Evolutionary conservation across 1,140 invertebrate genomes (phyloP), one percentile per base, ranked within the genome.

Genomic region (Temnothorax curvispinosus): DNA sequence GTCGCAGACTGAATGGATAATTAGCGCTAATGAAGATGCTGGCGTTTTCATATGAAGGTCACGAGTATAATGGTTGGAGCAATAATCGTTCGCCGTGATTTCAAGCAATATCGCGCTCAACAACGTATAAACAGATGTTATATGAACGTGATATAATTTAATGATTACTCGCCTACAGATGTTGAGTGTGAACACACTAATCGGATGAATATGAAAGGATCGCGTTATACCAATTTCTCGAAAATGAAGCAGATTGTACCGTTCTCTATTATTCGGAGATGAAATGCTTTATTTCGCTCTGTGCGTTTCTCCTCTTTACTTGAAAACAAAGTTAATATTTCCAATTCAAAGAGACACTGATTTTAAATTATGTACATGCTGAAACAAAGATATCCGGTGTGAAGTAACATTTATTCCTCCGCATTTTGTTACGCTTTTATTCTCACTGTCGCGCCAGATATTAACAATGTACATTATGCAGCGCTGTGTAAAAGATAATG

Each of bases 381-480:
- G 15, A 41, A 69, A 64, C 47, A 56, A 74, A 21, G 9, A 8
- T 15, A 9, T 27, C 27, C 18, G 21, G 18, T 3, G 11, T 13
- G 41, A 62, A 64, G 11, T 32, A 64, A 62, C 18, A 56, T 56
- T 81, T 3, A 41, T 69, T 69, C 5, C 3, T 21, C 35, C 44
- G 2, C n/a, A 7, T 52, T 71, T 54, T 5, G 7, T 67, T 52
- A 41, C 44, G 44, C 13, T 69, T 69, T 47, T 38, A 67, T 69
- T 69, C 62, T 38, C n/a, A 32, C 44, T 4, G 15, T 18, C 7
- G 15, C 44, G 32, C 1, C n/a, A 52, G 82, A 72, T 84, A 89
- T 88, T 89, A 89, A 89, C 87, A 88, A 76, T 47, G 62, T 72
- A 60, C 56, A 72, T 89, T 89, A 89, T 75, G 81, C 67, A 41